A percentile compares a stretch with the other conserved stretches of the same genome.
phyloP scores from a whole-genome alignment of 1,140 invertebrate species.

The Solenopsis invicta region DNA sequence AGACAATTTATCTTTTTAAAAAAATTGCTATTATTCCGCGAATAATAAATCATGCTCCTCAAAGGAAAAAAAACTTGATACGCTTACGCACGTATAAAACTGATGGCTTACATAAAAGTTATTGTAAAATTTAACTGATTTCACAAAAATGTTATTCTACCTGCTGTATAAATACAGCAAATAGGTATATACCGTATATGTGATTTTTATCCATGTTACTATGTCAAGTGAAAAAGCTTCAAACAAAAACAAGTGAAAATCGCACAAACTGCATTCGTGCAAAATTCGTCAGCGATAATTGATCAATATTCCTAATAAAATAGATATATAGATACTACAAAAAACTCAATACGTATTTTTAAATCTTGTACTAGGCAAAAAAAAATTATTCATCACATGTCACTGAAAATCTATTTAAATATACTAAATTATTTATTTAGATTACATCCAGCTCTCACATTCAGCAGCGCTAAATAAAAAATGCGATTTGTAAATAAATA shows the following conservation, averaged over 20 bases:
- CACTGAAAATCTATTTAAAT: not conserved
- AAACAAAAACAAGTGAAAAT: conserved; percentile 24
- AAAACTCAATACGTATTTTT: not conserved
- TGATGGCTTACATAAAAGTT: not conserved
- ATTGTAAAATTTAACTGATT: conserved; percentile 1
- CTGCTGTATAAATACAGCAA: conserved; percentile 10
- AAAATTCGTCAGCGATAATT: not conserved
- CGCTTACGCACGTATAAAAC: not conserved
- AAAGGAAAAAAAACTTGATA: conserved; percentile 23
- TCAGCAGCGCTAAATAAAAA: not conserved
- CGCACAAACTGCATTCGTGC: not conserved
- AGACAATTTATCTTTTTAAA: not conserved
- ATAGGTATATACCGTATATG: not conserved
- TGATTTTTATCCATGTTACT: conserved; percentile 8
- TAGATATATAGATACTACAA: not conserved
- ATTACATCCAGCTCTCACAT: not conserved
- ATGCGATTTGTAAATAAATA: not conserved
- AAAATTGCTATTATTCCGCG: not conserved
- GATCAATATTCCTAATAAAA: conserved; percentile 8
- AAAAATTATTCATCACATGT: not conserved
- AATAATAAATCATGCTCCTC: conserved; percentile 14
- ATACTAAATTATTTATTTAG: no score
- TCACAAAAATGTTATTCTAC: not conserved
- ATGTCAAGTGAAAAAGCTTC: no score
- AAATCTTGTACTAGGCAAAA: not conserved